A percentile compares a stretch with the other conserved stretches of the same genome.
Evolutionary conservation across 2,113 vertebrate species (phyloP).

Genomic region (Corapipo altera): DNA sequence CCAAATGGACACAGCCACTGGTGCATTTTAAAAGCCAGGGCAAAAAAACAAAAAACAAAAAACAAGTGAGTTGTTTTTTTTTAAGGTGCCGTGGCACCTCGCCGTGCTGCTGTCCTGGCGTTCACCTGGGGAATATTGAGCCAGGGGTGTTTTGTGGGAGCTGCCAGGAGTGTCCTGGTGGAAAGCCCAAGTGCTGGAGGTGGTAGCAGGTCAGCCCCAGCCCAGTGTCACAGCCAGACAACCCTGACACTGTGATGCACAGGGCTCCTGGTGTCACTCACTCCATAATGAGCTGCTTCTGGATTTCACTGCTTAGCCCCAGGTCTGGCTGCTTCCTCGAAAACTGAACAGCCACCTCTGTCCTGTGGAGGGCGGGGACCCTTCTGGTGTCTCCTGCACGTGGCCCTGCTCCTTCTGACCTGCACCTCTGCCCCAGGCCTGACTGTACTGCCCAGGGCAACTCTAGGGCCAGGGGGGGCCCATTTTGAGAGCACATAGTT

Average conservation of each 20-base stretch:
- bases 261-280: neutral
- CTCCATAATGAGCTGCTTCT: neutral
- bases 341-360: neutral
- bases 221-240: fast-evolving
- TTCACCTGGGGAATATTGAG: neutral
- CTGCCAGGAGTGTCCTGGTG: neutral
- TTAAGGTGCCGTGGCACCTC: neutral
- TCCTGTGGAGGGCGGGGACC: neutral
- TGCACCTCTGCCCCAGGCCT: neutral
- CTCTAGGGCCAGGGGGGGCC: fast-evolving
- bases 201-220: neutral
- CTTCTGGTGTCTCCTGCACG: fast-evolving
- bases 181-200: neutral
- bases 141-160: neutral
- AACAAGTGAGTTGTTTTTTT: neutral
- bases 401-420: neutral
- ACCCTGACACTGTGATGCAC: neutral
- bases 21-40: neutral
- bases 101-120: fast-evolving
- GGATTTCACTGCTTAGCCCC: neutral
- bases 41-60: neutral
- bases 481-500: fast-evolving
- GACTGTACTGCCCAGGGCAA: neutral
- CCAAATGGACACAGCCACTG: neutral
- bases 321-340: neutral